phyloP scores from a whole-genome alignment of 2,888 invertebrate genomes.

The Cybosia mesomella region DNA sequence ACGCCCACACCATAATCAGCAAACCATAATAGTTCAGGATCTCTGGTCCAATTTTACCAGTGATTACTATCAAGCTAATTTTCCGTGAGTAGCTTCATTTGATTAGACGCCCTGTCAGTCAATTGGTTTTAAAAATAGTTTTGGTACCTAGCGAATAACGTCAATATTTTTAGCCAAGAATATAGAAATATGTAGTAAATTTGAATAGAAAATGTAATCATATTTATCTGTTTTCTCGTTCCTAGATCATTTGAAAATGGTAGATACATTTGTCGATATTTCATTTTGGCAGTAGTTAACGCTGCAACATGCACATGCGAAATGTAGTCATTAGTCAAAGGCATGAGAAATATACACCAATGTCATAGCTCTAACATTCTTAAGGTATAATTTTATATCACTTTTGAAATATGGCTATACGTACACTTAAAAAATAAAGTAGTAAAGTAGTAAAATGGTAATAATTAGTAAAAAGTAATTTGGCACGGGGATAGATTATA shows the following conservation, averaged over 20 bases:
- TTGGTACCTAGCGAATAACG: neutral
- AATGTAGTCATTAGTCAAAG: conserved; percentile 3
- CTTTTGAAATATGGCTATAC: neutral
- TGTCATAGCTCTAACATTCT: neutral
- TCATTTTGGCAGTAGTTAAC: neutral
- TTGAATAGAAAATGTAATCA: neutral
- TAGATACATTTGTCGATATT: neutral
- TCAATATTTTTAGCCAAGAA: neutral
- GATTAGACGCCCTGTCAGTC: too few relatives aligned
- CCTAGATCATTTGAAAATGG: neutral
- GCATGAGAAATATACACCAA: neutral
- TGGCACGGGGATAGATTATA: too few relatives aligned
- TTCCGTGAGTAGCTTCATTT: too few relatives aligned
- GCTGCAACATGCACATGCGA: neutral
- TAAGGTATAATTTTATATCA: neutral
- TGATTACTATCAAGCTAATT: too few relatives aligned
- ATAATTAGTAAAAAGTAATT: too few relatives aligned
- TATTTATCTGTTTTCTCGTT: neutral
- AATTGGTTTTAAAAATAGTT: neutral
- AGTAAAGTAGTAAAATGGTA: too few relatives aligned
- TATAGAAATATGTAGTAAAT: neutral
- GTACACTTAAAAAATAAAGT: neutral
- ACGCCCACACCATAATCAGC: neutral
- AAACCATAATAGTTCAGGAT: too few relatives aligned
- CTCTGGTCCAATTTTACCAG: too few relatives aligned